Evolutionary conservation across 2,797 vertebrate species (phyloP).

Genomic region (Sebastes nivosus): DNA sequence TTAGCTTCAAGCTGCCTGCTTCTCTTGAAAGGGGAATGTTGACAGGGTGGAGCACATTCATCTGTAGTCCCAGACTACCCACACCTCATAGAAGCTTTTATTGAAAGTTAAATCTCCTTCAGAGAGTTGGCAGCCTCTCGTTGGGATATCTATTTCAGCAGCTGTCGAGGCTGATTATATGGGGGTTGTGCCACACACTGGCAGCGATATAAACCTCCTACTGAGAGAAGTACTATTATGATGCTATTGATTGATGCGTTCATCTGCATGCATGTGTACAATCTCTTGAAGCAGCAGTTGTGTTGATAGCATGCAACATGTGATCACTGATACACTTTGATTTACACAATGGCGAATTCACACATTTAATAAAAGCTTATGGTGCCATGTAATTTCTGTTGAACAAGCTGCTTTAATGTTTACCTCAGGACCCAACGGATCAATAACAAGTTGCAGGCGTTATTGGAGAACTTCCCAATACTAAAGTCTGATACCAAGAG

Average conservation of each 20-base stretch:
- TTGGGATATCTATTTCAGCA: conserved; percentile 78
- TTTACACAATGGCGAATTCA: background rate
- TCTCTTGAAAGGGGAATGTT: conserved; percentile 67
- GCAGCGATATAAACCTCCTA: conserved; percentile 68
- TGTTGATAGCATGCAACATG: conserved; percentile 49
- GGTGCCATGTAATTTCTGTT: background rate
- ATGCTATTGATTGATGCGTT: conserved; percentile 72
- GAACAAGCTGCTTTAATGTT: conserved; percentile 26
- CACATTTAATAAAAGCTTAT: background rate
- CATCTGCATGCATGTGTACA: conserved; percentile 66
- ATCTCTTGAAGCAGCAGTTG: conserved; percentile 26
- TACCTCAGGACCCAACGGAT: conserved; percentile 2
- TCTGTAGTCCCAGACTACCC: conserved; percentile 59
- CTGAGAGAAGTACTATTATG: conserved; percentile 67
- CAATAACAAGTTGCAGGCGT: conserved; percentile 32
- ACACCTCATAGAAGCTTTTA: conserved; percentile 72
- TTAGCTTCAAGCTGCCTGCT: conserved; percentile 66
- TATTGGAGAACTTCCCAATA: conserved; percentile 43
- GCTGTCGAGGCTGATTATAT: conserved; percentile 76
- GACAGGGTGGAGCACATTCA: conserved; percentile 75
- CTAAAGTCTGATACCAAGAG: conserved; percentile 15
- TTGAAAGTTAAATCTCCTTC: conserved; percentile 77
- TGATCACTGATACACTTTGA: conserved; percentile 24
- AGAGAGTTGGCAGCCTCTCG: conserved; percentile 67
- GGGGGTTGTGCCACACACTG: conserved; percentile 69